These are phyloP conservation scores for Ploceus nigricollis DNA, from an alignment of 2,113 vertebrate species.

Conservation along the genomic window DNA sequence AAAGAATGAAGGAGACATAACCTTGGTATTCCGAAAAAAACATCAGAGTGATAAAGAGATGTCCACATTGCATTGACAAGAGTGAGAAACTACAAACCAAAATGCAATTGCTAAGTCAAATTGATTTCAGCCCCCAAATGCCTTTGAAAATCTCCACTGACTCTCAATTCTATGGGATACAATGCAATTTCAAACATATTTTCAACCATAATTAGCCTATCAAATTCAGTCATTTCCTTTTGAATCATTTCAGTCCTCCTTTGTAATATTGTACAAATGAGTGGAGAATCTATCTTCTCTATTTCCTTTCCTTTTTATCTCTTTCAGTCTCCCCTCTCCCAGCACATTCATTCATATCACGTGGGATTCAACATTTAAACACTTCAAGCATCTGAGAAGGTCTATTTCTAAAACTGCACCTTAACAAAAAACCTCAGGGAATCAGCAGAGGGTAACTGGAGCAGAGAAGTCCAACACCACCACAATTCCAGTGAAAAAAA, in stretches of 20 bases:
- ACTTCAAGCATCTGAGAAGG: not conserved
- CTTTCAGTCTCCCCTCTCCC: accelerated
- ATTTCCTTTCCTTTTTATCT: not conserved
- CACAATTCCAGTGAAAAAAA: not conserved
- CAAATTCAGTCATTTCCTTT: not conserved
- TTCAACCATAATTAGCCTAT: not conserved
- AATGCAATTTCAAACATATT: not conserved
- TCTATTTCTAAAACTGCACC: not conserved
- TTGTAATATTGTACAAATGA: not conserved
- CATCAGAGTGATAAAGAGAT: not conserved
- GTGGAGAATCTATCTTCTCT: not conserved
- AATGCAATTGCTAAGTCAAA: not conserved
- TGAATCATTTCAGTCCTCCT: not conserved
- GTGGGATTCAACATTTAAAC: not conserved
- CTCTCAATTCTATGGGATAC: not conserved
- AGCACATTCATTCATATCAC: not conserved
- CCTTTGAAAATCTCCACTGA: not conserved
- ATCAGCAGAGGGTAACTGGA: not conserved
- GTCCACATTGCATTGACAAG: not conserved
- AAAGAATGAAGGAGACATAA: not conserved
- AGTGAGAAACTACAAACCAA: not conserved
- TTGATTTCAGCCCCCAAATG: not conserved
- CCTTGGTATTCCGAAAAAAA: not conserved
- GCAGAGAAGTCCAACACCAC: not conserved
- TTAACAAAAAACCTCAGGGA: not conserved